Conservation (phyloP, 2,797 vertebrate species). For the Characodon lateralis region DNA sequence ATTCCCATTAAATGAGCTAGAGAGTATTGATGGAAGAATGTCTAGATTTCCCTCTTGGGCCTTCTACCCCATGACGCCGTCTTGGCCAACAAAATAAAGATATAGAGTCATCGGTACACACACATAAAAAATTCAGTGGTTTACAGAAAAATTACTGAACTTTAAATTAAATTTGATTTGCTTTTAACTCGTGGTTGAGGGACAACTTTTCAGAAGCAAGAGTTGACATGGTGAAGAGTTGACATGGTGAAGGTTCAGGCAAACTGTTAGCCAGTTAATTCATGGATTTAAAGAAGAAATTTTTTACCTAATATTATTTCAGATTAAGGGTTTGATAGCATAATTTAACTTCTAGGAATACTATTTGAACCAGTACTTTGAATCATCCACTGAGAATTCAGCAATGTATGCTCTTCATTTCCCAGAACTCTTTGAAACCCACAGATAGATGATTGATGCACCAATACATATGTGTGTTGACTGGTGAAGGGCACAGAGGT, state of each 20-base stretch:
- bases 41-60: neutral
- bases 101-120: neutral
- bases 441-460: conserved; percentile 1
- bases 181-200: neutral
- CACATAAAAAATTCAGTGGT: neutral
- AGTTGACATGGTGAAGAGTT: neutral
- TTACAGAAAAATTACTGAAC: neutral
- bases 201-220: neutral
- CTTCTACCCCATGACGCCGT: too few relatives aligned
- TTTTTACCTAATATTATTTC: neutral
- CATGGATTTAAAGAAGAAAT: neutral
- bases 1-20: neutral
- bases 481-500: conserved; percentile 56
- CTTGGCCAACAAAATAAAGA: neutral
- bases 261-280: neutral
- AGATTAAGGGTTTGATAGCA: neutral
- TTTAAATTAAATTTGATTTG: neutral
- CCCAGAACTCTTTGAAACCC: neutral
- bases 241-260: neutral
- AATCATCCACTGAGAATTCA: neutral
- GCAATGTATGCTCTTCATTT: neutral
- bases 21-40: neutral
- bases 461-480: conserved; percentile 17
- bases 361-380: neutral
- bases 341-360: neutral